Percentiles rank a stretch among this genome's conserved stretches.
Evolutionary conservation across 2,888 invertebrate genomes (phyloP).

Genomic region (Synergus umbraculus): DNA sequence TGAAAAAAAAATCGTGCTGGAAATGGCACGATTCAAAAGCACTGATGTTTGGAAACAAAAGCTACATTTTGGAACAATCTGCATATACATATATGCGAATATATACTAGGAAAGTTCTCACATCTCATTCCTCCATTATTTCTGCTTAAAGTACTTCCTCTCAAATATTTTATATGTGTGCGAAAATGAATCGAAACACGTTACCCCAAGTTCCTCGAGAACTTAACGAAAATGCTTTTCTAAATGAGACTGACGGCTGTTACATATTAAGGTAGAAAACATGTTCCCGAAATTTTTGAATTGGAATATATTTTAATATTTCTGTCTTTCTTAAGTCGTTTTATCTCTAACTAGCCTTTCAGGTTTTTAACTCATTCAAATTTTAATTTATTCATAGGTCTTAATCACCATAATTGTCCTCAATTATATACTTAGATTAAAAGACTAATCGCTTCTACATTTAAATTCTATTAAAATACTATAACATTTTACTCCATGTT

Average conservation of each 20-base stretch:
- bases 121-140: conserved; percentile 28
- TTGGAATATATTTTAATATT: no score
- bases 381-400: no score
- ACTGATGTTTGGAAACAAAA: conserved; percentile 13
- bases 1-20: neutral
- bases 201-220: conserved; percentile 20
- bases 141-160: conserved; percentile 24
- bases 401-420: no score
- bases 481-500: no score
- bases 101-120: neutral
- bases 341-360: no score
- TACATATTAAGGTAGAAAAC: neutral
- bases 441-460: no score
- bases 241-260: conserved; percentile 16
- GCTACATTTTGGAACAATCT: neutral
- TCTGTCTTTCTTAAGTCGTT: no score
- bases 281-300: neutral
- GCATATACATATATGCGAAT: neutral
- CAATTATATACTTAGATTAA: no score
- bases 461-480: no score
- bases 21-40: conserved; percentile 10
- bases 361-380: no score
- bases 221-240: conserved; percentile 20
- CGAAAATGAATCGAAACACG: conserved; percentile 17
- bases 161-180: conserved; percentile 6